Percentiles rank a stretch among this genome's conserved stretches.
phyloP scores from a whole-genome alignment of 30 jellyfish, hydroid and myxozoan genomes.

The Cassiopea andromeda region DNA sequence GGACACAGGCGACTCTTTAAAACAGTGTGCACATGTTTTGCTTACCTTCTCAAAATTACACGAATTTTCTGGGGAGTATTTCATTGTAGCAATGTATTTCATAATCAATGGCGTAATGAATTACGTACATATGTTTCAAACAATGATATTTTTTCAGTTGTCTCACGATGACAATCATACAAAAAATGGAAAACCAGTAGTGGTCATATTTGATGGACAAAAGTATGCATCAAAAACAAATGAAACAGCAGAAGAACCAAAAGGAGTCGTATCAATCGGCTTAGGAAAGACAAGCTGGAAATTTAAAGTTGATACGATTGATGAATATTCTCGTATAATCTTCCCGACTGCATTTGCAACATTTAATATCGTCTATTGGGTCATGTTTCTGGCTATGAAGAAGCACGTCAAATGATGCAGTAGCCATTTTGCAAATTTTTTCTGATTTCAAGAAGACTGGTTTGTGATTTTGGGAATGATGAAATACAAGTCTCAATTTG shows the following conservation, averaged over 20 bases:
- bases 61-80: too few species aligned
- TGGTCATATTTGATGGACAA: conserved; percentile 89
- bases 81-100: too few species aligned
- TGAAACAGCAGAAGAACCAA: conserved; percentile 50
- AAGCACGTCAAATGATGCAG: conserved; percentile 27
- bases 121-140: too few species aligned
- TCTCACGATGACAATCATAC: conserved; percentile 69
- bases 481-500: neutral
- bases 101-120: too few species aligned
- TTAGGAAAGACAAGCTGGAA: conserved; percentile 75
- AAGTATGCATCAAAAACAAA: conserved; percentile 37
- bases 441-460: neutral
- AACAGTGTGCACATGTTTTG: too few species aligned
- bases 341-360: conserved; percentile 92
- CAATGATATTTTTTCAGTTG: conserved; percentile 50
- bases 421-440: neutral
- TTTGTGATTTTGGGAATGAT: neutral
- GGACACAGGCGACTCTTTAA: too few species aligned
- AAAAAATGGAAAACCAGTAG: conserved; percentile 77
- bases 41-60: too few species aligned
- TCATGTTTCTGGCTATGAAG: conserved; percentile 83
- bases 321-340: conserved; percentile 86
- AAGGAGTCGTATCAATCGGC: conserved; percentile 47
- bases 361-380: conserved; percentile 93
- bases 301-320: conserved; percentile 87